Evolutionary conservation across 2,797 vertebrate genomes (phyloP).

Genomic region (Pitangus sulphuratus): DNA sequence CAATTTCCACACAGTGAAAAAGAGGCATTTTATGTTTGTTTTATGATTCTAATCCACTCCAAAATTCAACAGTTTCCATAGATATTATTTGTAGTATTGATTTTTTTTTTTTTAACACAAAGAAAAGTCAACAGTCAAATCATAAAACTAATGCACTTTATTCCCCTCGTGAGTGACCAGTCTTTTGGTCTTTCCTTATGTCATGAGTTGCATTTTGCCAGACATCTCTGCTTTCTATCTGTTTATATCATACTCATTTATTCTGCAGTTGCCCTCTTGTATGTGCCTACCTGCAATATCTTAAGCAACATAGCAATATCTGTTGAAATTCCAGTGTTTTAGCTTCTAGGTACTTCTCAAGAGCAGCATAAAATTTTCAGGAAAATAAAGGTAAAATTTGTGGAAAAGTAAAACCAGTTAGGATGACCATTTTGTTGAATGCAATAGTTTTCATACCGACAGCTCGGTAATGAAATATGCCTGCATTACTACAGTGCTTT

Average conservation of each 20-base stretch:
- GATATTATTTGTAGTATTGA: neutral
- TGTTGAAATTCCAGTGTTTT: neutral
- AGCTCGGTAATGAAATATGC: neutral
- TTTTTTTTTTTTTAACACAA: neutral
- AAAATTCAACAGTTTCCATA: neutral
- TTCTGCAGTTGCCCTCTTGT: neutral
- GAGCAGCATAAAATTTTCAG: neutral
- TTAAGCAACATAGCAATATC: accelerated
- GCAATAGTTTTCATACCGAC: neutral
- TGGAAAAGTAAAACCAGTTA: neutral
- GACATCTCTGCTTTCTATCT: neutral
- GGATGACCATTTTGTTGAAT: neutral
- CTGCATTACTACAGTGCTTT: neutral
- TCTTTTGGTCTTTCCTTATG: neutral
- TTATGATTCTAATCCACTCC: neutral
- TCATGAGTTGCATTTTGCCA: neutral
- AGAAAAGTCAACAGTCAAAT: neutral
- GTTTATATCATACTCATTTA: neutral
- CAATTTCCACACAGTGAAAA: neutral
- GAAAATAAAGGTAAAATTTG: neutral
- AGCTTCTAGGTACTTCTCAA: neutral
- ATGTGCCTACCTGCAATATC: neutral
- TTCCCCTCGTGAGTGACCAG: neutral
- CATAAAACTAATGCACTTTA: neutral
- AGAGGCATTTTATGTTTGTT: accelerated